These are phyloP conservation scores for Tolmerus cingulatus DNA, from an alignment of 2,888 invertebrate genomes.

Conservation along the genomic window DNA sequence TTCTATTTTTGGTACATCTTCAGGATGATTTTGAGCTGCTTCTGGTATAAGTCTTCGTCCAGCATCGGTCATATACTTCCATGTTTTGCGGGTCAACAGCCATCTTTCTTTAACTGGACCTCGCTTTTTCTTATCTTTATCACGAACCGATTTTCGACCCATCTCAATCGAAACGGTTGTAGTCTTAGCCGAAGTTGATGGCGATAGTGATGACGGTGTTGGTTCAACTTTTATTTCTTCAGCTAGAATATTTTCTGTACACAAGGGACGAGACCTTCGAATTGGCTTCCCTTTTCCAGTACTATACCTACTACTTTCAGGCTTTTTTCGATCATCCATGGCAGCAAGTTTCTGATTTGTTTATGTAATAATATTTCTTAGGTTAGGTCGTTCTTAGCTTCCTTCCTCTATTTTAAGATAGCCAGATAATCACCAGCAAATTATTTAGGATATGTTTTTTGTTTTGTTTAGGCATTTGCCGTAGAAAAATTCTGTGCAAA, in stretches of 20 bases:
- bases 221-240: background rate
- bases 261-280: conserved; percentile 1
- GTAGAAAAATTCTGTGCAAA: background rate
- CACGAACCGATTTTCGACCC: conserved; percentile 13
- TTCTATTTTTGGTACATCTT: conserved; percentile 82
- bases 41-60: conserved; percentile 87
- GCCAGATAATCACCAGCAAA: background rate
- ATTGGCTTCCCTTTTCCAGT: conserved; percentile 1
- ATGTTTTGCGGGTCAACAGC: conserved; percentile 87
- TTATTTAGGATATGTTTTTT: background rate
- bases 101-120: conserved; percentile 78
- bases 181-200: background rate
- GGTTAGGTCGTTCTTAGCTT: background rate
- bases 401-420: background rate
- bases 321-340: conserved; percentile 5
- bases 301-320: background rate
- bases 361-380: background rate
- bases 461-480: background rate
- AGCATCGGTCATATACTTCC: conserved; percentile 93
- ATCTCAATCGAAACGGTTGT: conserved; percentile 33
- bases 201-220: background rate
- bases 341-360: background rate
- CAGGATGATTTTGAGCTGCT: conserved; percentile 74
- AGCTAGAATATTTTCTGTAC: conserved; percentile 1
- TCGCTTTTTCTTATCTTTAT: conserved; percentile 52